A percentile compares a stretch with the other conserved stretches of the same genome.
Conservation (phyloP, 2,797 vertebrate species). For the Acanthopagrus latus region DNA sequence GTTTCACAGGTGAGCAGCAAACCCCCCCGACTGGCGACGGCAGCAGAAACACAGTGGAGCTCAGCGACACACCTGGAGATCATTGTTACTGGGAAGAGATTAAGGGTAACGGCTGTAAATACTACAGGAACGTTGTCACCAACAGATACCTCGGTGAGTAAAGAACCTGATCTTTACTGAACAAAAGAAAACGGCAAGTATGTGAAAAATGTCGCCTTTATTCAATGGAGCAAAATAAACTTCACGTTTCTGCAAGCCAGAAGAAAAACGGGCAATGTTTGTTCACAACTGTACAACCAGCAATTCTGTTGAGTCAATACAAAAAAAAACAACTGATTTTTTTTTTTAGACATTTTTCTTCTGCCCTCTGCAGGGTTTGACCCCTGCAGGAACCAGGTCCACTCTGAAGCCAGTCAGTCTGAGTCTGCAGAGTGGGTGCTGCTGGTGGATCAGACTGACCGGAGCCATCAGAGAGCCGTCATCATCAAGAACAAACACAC, state of each 20-base stretch:
- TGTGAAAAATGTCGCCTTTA: slow-evolving; percentile 64
- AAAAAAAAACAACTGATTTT: not conserved
- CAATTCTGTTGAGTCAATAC: slow-evolving; percentile 11
- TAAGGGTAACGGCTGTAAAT: slow-evolving; percentile 61
- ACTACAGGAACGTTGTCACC: slow-evolving; percentile 61
- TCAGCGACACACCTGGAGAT: slow-evolving; percentile 28
- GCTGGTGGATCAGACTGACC: slow-evolving; percentile 65
- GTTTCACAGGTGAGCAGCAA: slow-evolving; percentile 52
- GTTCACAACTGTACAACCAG: slow-evolving; percentile 44
- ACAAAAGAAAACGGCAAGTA: not conserved
- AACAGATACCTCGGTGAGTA: slow-evolving; percentile 59
- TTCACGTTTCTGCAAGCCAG: slow-evolving; percentile 18
- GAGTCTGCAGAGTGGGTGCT: slow-evolving; percentile 69
- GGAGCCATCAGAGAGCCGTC: slow-evolving; percentile 59
- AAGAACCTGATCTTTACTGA: not conserved
- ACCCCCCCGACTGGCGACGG: not conserved
- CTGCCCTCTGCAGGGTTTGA: slow-evolving; percentile 55
- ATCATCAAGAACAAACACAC: slow-evolving; percentile 73
- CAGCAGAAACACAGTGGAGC: slow-evolving; percentile 61
- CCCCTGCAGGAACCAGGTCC: slow-evolving; percentile 28
- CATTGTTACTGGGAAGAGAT: slow-evolving; percentile 70
- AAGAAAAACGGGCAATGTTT: slow-evolving; percentile 16
- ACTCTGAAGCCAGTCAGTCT: slow-evolving; percentile 39
- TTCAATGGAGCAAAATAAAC: slow-evolving; percentile 64
- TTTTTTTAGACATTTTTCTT: not conserved